A percentile compares a stretch with the other conserved stretches of the same genome.
phyloP scores from a whole-genome alignment of 2,888 invertebrate species.

The Aradus depressus region DNA sequence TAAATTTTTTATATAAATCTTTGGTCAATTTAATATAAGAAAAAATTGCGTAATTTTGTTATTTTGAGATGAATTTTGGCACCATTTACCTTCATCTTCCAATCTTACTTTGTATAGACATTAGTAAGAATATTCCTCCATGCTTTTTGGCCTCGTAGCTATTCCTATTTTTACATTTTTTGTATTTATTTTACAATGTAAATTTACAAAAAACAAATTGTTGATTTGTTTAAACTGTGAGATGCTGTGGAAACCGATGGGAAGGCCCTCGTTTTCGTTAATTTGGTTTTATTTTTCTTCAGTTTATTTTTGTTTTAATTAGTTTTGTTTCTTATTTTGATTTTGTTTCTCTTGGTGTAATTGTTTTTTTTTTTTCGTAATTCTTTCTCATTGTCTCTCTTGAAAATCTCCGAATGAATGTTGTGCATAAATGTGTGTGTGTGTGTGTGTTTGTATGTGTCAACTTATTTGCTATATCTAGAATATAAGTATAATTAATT shows the following conservation, averaged over 20 bases:
- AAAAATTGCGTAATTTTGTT: too few relatives aligned
- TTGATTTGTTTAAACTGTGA: constrained; percentile 28
- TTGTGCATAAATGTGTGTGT: constrained; percentile 19
- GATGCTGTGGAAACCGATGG: constrained; percentile 24
- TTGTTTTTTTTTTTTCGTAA: too few relatives aligned
- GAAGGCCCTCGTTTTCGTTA: too few relatives aligned
- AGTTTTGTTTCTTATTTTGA: background rate
- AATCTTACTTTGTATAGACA: background rate
- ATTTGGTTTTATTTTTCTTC: too few relatives aligned
- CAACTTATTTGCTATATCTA: too few relatives aligned
- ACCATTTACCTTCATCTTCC: background rate
- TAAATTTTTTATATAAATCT: background rate
- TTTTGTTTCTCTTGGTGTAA: too few relatives aligned
- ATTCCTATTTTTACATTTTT: constrained; percentile 3
- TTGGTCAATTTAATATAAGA: background rate
- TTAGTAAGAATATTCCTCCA: constrained; percentile 5
- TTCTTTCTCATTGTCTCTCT: constrained; percentile 8
- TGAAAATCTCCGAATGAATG: constrained; percentile 15
- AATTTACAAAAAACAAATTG: too few relatives aligned
- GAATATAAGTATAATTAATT: constrained; percentile 7
- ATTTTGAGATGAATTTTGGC: background rate
- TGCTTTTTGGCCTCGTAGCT: constrained; percentile 20
- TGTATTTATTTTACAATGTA: constrained; percentile 1
- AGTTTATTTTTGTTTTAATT: too few relatives aligned
- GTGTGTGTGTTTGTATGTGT: too few relatives aligned